phyloP scores from a whole-genome alignment of 1,140 invertebrate genomes.

The Eueides isabella region DNA sequence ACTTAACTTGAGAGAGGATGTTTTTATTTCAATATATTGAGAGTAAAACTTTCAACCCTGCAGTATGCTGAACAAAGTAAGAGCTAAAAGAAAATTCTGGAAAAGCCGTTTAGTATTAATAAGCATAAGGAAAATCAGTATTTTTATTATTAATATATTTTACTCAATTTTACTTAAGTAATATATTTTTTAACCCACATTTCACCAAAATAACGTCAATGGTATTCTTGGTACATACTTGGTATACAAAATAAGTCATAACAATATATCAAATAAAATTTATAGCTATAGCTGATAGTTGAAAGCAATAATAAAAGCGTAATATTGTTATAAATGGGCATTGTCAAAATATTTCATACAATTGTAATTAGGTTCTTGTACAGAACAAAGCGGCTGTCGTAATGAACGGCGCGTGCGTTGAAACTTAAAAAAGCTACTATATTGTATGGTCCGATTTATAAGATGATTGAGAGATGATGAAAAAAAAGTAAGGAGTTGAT shows the following conservation, averaged over 20 bases:
- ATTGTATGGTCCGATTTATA: constrained; percentile 53
- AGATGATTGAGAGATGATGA: constrained; percentile 1
- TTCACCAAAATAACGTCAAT: too few relatives aligned
- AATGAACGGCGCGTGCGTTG: constrained; percentile 72
- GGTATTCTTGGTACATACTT: too few relatives aligned
- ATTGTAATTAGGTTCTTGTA: constrained; percentile 79
- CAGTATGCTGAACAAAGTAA: too few relatives aligned
- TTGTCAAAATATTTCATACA: constrained; percentile 79
- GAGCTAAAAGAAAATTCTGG: too few relatives aligned
- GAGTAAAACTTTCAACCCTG: too few relatives aligned
- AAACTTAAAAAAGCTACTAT: constrained; percentile 71
- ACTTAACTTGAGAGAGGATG: too few relatives aligned
- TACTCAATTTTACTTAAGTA: too few relatives aligned
- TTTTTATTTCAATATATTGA: too few relatives aligned
- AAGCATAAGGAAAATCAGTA: too few relatives aligned
- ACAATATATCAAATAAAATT: constrained; percentile 33
- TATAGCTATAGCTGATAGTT: constrained; percentile 30
- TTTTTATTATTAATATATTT: too few relatives aligned
- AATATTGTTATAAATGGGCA: constrained; percentile 74
- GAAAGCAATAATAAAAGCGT: constrained; percentile 51
- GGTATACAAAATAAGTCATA: constrained; percentile 19
- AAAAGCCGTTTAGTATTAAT: too few relatives aligned
- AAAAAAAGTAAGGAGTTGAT: background rate
- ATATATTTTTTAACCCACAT: constrained; percentile 1
- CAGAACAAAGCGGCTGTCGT: constrained; percentile 65